Evolutionary conservation across 2,888 invertebrate genomes (phyloP).

Genomic region (Oxytorus armatus): DNA sequence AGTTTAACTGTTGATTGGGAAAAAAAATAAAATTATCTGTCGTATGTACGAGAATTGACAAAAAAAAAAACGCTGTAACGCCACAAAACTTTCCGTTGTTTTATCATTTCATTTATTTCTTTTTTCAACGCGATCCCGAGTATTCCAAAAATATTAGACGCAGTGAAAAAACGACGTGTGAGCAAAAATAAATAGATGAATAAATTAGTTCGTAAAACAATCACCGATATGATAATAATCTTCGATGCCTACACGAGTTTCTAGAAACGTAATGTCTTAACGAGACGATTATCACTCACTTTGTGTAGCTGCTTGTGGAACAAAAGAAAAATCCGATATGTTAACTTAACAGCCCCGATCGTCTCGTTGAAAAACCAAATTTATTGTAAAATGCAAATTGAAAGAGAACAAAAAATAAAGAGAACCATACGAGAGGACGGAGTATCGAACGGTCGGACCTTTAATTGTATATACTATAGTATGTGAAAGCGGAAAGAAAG

Average conservation of each 20-base stretch:
- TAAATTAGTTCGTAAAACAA: conserved; percentile 31
- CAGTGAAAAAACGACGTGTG: conserved; percentile 2
- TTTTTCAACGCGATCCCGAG: conserved; percentile 43
- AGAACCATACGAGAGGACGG: conserved; percentile 12
- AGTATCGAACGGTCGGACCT: conserved; percentile 60
- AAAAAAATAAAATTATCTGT: conserved; percentile 18
- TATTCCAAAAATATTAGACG: conserved; percentile 60
- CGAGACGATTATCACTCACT: conserved; percentile 32
- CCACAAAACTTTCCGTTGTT: conserved; percentile 54
- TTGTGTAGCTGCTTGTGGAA: conserved; percentile 47
- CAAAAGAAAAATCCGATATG: conserved; percentile 2
- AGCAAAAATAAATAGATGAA: neutral
- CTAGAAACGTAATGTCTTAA: conserved; percentile 26
- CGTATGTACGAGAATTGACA: conserved; percentile 47
- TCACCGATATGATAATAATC: conserved; percentile 43
- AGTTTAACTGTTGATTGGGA: conserved; percentile 37
- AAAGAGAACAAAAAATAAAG: neutral
- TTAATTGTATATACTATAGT: conserved; percentile 62
- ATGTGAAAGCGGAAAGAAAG: conserved; percentile 37
- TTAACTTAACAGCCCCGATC: conserved; percentile 26
- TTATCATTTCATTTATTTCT: neutral
- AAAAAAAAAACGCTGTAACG: conserved; percentile 54
- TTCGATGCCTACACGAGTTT: conserved; percentile 56
- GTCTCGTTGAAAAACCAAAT: conserved; percentile 33
- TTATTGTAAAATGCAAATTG: conserved; percentile 45